Evolutionary conservation across 2,888 invertebrate genomes (phyloP).

Genomic region (Gnatocerus cornutus): DNA sequence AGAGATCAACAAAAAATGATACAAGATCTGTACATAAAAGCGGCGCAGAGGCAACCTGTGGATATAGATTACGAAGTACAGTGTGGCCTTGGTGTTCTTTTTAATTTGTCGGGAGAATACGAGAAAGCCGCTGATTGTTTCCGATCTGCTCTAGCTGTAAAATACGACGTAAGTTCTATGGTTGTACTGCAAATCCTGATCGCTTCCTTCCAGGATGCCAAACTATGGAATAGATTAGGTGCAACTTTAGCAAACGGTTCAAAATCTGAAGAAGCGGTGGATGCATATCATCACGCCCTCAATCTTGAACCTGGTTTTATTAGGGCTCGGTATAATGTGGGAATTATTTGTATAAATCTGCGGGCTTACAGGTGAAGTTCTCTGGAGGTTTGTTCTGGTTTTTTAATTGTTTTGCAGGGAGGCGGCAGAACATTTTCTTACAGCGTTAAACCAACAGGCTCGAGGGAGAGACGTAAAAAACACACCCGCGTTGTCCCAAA

Average conservation of each 20-base stretch:
- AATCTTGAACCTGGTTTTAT: slow-evolving; percentile 96
- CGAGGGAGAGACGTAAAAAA: slow-evolving; percentile 76
- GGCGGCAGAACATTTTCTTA: slow-evolving; percentile 95
- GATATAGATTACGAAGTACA: slow-evolving; percentile 92
- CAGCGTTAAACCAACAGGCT: slow-evolving; percentile 94
- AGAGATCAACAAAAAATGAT: slow-evolving; percentile 78
- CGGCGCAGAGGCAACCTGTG: slow-evolving; percentile 83
- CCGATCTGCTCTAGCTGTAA: slow-evolving; percentile 88
- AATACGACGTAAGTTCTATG: slow-evolving; percentile 76
- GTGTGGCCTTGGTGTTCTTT: slow-evolving; percentile 94
- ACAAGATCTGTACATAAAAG: slow-evolving; percentile 83
- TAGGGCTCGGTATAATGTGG: slow-evolving; percentile 96
- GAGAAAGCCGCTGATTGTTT: slow-evolving; percentile 98
- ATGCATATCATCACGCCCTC: slow-evolving; percentile 94
- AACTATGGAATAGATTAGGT: slow-evolving; percentile 97
- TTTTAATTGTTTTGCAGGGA: slow-evolving; percentile 76
- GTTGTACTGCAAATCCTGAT: too few species aligned
- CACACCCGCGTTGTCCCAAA: slow-evolving; percentile 72
- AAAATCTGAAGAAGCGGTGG: slow-evolving; percentile 95
- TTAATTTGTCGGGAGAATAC: slow-evolving; percentile 95
- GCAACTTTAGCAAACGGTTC: slow-evolving; percentile 98
- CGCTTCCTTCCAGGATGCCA: slow-evolving; percentile 80
- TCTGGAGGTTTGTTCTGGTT: background rate
- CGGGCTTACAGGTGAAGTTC: slow-evolving; percentile 80
- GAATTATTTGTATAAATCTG: slow-evolving; percentile 97